Evolutionary conservation across 2,888 invertebrate genomes (phyloP).

Genomic region (Drosophila histrio): DNA sequence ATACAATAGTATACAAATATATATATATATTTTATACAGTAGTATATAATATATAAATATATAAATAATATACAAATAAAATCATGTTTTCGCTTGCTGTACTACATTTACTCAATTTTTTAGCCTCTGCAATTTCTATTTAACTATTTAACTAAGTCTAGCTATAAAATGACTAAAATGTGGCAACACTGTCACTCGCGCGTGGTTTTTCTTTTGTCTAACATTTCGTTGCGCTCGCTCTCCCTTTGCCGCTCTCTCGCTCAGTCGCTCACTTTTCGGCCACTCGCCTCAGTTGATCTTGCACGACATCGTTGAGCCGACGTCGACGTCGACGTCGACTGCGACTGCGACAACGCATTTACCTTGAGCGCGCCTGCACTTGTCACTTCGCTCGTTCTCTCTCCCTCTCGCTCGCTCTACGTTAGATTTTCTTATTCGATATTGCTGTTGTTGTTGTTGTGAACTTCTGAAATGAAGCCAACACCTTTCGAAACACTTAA

Average conservation of each 20-base stretch:
- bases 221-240: conserved; percentile 23
- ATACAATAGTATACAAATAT: too few relatives aligned
- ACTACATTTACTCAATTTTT: too few relatives aligned
- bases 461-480: conserved; percentile 65
- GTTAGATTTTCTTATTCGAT: conserved; percentile 49
- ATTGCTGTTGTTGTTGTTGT: too few relatives aligned
- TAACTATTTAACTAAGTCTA: too few relatives aligned
- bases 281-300: conserved; percentile 69
- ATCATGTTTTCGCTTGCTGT: too few relatives aligned
- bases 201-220: conserved; percentile 56
- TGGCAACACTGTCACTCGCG: conserved; percentile 70
- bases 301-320: conserved; percentile 30
- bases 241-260: conserved; percentile 8
- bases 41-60: too few relatives aligned
- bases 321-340: conserved; percentile 23
- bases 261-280: conserved; percentile 35
- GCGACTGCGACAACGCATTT: conserved; percentile 47
- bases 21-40: too few relatives aligned
- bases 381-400: conserved; percentile 50
- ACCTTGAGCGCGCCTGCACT: conserved; percentile 75
- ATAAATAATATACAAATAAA: too few relatives aligned
- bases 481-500: conserved; percentile 61
- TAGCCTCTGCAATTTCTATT: too few relatives aligned
- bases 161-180: too few relatives aligned
- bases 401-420: conserved; percentile 5